These are phyloP conservation scores for Tiliqua scincoides DNA, from an alignment of 2,113 vertebrate species.

Conservation along the genomic window DNA sequence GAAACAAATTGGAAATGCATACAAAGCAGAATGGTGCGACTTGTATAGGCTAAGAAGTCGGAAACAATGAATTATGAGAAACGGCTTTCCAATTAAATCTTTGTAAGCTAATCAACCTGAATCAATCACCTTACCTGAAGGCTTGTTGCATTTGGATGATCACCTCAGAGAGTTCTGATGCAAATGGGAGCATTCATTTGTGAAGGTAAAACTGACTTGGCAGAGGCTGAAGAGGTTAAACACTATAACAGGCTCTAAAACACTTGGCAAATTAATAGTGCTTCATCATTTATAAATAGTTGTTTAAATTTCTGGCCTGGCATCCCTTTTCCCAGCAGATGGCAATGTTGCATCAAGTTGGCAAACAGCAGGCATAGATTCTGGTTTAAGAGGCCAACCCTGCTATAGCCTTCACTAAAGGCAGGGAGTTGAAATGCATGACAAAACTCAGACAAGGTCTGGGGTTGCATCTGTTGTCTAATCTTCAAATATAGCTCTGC, in stretches of 20 bases:
- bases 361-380: accelerated
- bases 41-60: background rate
- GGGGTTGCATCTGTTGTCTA: background rate
- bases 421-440: background rate
- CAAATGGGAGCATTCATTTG: background rate
- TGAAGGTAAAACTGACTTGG: background rate
- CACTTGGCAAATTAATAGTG: background rate
- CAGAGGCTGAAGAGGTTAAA: background rate
- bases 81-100: background rate
- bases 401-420: accelerated
- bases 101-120: background rate
- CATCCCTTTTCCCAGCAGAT: constrained; percentile 43
- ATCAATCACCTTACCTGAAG: background rate
- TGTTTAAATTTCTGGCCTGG: background rate
- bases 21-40: background rate
- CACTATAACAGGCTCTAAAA: background rate
- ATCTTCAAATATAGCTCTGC: background rate
- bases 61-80: background rate
- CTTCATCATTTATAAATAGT: too few relatives aligned
- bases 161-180: background rate
- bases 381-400: accelerated
- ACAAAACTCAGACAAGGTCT: background rate
- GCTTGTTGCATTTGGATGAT: background rate
- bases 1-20: background rate
- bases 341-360: constrained; percentile 53